Evolutionary conservation across 2,797 vertebrate species (phyloP).

Genomic region (Hyperoplus lanceolatus): DNA sequence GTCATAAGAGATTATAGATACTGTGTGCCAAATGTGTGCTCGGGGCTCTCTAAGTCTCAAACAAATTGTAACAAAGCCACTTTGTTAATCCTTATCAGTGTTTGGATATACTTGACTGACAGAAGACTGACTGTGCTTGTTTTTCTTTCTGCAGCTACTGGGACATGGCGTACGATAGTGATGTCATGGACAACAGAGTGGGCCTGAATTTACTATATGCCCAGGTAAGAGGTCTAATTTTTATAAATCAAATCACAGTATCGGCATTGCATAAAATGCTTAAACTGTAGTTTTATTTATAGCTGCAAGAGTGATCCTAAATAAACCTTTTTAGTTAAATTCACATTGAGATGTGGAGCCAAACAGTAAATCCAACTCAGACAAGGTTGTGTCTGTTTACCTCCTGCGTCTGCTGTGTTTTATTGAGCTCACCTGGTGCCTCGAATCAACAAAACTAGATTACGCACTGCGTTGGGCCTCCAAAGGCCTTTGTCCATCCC

Average conservation of each 20-base stretch:
- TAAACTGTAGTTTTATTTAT: neutral
- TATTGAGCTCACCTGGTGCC: slow-evolving; percentile 6
- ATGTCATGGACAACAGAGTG: slow-evolving; percentile 96
- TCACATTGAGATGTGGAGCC: slow-evolving; percentile 1
- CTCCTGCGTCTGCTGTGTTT: slow-evolving; percentile 27
- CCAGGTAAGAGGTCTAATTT: slow-evolving; percentile 87
- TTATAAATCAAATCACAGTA: too few relatives aligned
- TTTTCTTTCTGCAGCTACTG: slow-evolving; percentile 89
- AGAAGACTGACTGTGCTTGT: slow-evolving; percentile 1
- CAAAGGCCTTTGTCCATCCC: slow-evolving; percentile 29
- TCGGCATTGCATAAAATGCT: too few relatives aligned
- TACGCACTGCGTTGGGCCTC: slow-evolving; percentile 5
- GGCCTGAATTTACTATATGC: slow-evolving; percentile 95
- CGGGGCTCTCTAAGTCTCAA: neutral
- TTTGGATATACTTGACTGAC: neutral
- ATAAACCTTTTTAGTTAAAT: neutral
- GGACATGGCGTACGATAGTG: slow-evolving; percentile 94
- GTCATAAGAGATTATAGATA: neutral
- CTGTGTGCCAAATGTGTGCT: neutral
- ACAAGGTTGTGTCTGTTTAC: slow-evolving; percentile 19
- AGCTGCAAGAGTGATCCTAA: neutral
- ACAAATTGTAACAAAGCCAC: neutral
- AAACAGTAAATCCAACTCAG: slow-evolving; percentile 16
- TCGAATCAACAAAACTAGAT: slow-evolving; percentile 31
- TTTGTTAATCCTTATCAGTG: neutral